Base-by-base conservation (phyloP, 2,888 invertebrate species). In the Macrophya alboannulata region DNA sequence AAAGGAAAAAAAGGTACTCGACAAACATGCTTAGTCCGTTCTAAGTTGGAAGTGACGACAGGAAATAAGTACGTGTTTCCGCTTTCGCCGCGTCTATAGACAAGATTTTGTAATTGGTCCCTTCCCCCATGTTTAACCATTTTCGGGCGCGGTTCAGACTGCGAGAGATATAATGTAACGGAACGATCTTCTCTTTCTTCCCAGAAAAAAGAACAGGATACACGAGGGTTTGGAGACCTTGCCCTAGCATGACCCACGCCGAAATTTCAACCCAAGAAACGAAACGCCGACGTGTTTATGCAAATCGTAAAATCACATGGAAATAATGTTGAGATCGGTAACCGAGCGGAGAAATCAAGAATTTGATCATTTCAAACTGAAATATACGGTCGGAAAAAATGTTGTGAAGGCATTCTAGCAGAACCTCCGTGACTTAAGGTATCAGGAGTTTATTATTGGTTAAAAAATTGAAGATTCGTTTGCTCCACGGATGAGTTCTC, bases 1-100 rank as follows among this genome's bases (percentile, higher is more conserved):
- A 43, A 62, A 62, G 15, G 10, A 8, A 81, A 48, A 21, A 59
- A 43, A 81, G 15, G 43, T 62, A 81, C 59, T 81, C 81, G 62
- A 62, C 81, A 81, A 81, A 81, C 62, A 81, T 59, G 43, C 25
- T 62, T 25, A 43, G 81, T 62, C 4, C n/a, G 59, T 81, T 62
- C 12, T 55, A 55, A 77, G 55, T 55, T 55, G 31, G 62, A 59
- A 43, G n/a, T 77, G 77, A 62, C 62, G 62, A 62, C 81, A 59
- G 81, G 81, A 81, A 81, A 62, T 43, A 62, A 59, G 81, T 81
- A 81, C 81, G 81, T 81, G 81, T 40, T 81, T 62, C 59, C 59
- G 81, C 62, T 43, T 62, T 81, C 62, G 25, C 43, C 21, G 43
- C 62, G 81, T 15, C 81, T 21, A 40, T 43, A 43, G 51, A 81